These are phyloP conservation scores for Excalfactoria chinensis DNA, from an alignment of 2,113 vertebrate genomes.

Conservation along the genomic window DNA sequence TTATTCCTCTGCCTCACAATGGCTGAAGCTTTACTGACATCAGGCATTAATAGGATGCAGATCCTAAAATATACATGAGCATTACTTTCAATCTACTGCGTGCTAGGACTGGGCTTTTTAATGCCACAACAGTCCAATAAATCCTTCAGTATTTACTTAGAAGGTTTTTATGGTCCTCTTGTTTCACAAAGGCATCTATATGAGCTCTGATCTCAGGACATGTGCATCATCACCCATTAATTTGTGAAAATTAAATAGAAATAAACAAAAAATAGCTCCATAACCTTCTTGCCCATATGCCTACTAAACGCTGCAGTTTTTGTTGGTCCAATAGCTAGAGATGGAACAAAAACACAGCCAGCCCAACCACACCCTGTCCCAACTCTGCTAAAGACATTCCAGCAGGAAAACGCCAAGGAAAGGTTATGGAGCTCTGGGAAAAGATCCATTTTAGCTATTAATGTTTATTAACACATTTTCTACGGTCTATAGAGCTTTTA, in stretches of 20 bases:
- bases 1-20: background rate
- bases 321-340: background rate
- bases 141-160: background rate
- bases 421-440: background rate
- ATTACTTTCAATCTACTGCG: background rate
- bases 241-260: background rate
- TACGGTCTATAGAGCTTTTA: background rate
- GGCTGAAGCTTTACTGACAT: background rate
- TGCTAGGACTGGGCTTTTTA: background rate
- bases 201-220: background rate
- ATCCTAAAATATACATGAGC: background rate
- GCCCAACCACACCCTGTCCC: background rate
- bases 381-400: background rate
- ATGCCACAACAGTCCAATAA: background rate
- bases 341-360: slow-evolving; percentile 3
- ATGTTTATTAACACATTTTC: background rate
- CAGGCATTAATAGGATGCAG: background rate
- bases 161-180: background rate
- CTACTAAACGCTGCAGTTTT: background rate
- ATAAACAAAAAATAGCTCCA: background rate
- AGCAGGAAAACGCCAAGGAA: background rate
- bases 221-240: background rate
- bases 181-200: background rate
- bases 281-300: background rate
- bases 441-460: background rate